phyloP scores from a whole-genome alignment of 1,140 invertebrate genomes.

The Dinothrombium tinctorium region DNA sequence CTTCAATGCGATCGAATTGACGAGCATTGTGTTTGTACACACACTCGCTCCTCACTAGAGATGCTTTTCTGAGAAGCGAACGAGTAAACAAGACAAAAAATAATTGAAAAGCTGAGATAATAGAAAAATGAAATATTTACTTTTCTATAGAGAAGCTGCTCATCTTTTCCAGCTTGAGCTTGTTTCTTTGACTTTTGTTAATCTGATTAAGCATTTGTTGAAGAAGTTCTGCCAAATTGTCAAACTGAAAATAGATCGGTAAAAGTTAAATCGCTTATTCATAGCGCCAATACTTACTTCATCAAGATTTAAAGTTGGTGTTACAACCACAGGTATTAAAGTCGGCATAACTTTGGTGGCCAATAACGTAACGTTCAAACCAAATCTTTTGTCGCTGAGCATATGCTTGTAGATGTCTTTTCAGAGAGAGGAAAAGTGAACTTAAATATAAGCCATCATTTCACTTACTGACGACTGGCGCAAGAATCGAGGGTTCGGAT shows the following conservation, averaged over 20 bases:
- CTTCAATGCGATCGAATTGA: too few species aligned
- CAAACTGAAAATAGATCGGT: constrained; percentile 13
- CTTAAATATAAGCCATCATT: background rate
- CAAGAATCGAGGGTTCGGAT: constrained; percentile 42
- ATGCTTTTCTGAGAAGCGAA: too few species aligned
- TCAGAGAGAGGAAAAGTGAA: background rate
- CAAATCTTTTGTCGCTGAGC: constrained; percentile 62
- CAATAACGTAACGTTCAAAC: constrained; percentile 67
- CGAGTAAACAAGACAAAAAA: background rate
- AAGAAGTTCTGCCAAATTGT: constrained; percentile 14
- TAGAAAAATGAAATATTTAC: constrained; percentile 7
- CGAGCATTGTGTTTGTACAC: too few species aligned
- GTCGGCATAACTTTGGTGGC: constrained; percentile 74
- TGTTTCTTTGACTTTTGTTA: constrained; percentile 17
- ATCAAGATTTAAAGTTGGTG: constrained; percentile 62
- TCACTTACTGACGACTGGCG: constrained; percentile 24
- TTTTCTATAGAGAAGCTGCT: constrained; percentile 14
- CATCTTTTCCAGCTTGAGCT: constrained; percentile 17
- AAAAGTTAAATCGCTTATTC: too few species aligned
- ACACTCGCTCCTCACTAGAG: too few species aligned
- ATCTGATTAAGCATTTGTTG: constrained; percentile 17
- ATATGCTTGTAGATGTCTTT: constrained; percentile 72
- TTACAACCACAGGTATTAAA: constrained; percentile 71
- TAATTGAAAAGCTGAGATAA: background rate
- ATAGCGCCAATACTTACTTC: too few species aligned